A percentile compares a stretch with the other conserved stretches of the same genome.
Evolutionary conservation across 2,797 vertebrate genomes (phyloP).

Genomic region (Enteromius thamalakanensis): DNA sequence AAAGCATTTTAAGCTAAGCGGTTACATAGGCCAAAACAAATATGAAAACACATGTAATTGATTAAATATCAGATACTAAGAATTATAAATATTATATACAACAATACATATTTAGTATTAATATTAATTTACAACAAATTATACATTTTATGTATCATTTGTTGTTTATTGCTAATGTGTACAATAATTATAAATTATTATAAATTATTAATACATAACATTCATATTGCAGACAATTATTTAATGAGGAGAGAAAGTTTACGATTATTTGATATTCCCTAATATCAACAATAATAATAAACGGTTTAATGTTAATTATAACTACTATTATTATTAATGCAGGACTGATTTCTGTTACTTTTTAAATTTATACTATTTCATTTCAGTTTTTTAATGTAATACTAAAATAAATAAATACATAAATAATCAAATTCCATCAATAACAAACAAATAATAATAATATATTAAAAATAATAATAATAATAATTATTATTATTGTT

Average conservation of each 20-base stretch:
- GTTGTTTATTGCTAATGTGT: neutral
- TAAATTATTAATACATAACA: neutral
- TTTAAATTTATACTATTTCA: neutral
- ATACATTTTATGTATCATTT: neutral
- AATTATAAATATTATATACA: neutral
- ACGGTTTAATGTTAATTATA: neutral
- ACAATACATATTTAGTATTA: neutral
- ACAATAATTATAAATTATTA: neutral
- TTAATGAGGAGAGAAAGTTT: neutral
- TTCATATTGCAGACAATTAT: neutral
- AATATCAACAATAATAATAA: neutral
- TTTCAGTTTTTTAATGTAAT: neutral
- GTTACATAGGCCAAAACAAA: neutral
- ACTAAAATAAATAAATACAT: neutral
- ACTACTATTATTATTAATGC: neutral
- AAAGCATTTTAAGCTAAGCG: neutral
- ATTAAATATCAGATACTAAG: neutral
- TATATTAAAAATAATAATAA: neutral
- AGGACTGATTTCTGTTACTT: neutral
- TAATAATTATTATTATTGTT: neutral
- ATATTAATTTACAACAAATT: constrained; percentile 8
- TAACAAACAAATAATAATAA: neutral
- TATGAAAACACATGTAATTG: neutral
- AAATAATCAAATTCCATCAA: neutral
- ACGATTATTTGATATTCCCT: neutral